Percentiles rank a stretch among this genome's conserved stretches.
These are phyloP conservation scores for Ophraella communa DNA, from an alignment of 2,888 invertebrate species.

Conservation along the genomic window DNA sequence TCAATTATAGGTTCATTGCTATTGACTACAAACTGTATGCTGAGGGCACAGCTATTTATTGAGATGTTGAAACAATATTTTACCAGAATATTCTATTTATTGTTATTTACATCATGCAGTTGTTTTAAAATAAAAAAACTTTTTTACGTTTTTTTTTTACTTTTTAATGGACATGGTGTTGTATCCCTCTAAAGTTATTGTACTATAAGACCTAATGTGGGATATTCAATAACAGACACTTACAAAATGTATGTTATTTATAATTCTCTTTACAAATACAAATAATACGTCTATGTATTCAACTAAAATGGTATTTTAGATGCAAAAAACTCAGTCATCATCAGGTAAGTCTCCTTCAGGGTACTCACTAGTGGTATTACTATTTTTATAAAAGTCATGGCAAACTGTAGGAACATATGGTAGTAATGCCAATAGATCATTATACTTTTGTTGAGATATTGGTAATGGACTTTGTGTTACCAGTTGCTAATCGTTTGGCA, in stretches of 20 bases:
- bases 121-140: slow-evolving; percentile 2
- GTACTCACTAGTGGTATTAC: slow-evolving; percentile 15
- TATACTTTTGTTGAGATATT: slow-evolving; percentile 15
- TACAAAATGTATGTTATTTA: slow-evolving; percentile 8
- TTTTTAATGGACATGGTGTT: slow-evolving; percentile 7
- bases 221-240: slow-evolving; percentile 16
- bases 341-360: slow-evolving; percentile 9
- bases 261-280: slow-evolving; percentile 12
- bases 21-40: too few relatives aligned
- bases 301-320: slow-evolving; percentile 11
- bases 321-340: slow-evolving; percentile 6
- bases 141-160: background rate
- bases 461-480: too few relatives aligned
- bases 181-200: slow-evolving; percentile 5
- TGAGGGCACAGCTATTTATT: slow-evolving; percentile 15
- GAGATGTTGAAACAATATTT: slow-evolving; percentile 14
- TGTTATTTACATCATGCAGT: slow-evolving; percentile 14
- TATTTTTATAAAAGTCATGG: slow-evolving; percentile 21
- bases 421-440: slow-evolving; percentile 19
- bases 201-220: slow-evolving; percentile 11
- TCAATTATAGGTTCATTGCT: too few relatives aligned
- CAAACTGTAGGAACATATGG: slow-evolving; percentile 18
- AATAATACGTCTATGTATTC: slow-evolving; percentile 11
- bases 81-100: slow-evolving; percentile 11
- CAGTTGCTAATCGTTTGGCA: slow-evolving; percentile 5